Conservation (phyloP, 2,797 vertebrate species). For the Buceros bicornis region DNA sequence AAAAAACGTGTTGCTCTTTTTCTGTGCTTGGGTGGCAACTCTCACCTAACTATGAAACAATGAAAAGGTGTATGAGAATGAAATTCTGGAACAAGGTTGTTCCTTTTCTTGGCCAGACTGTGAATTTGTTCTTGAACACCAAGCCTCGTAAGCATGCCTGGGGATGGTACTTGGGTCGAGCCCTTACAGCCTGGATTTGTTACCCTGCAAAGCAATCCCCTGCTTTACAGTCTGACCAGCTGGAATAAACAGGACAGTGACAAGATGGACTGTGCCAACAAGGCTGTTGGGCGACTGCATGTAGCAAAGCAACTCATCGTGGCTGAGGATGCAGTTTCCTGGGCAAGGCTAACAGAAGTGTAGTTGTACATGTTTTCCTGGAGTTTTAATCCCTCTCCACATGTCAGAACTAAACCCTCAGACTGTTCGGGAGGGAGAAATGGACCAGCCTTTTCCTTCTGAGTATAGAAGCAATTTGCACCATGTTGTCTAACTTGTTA, state of each 20-base stretch:
- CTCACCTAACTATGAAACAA: neutral
- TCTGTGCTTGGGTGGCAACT: neutral
- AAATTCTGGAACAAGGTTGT: neutral
- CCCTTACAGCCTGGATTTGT: neutral
- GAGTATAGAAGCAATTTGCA: neutral
- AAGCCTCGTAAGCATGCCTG: neutral
- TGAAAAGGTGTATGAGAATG: neutral
- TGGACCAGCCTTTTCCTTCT: neutral
- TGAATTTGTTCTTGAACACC: neutral
- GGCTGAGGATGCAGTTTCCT: neutral
- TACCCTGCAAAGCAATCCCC: neutral
- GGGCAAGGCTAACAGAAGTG: neutral
- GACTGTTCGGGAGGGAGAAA: neutral
- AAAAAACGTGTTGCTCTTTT: neutral
- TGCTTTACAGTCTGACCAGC: neutral
- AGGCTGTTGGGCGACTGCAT: neutral
- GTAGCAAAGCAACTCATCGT: neutral
- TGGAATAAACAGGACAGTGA: neutral
- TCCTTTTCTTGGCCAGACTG: neutral
- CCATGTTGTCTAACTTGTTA: neutral
- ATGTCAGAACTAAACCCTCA: neutral
- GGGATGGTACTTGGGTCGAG: neutral
- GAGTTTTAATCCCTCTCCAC: neutral
- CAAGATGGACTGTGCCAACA: neutral
- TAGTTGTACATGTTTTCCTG: neutral